phyloP scores from a whole-genome alignment of 2,888 invertebrate genomes.

The Odontocolon sp. region DNA sequence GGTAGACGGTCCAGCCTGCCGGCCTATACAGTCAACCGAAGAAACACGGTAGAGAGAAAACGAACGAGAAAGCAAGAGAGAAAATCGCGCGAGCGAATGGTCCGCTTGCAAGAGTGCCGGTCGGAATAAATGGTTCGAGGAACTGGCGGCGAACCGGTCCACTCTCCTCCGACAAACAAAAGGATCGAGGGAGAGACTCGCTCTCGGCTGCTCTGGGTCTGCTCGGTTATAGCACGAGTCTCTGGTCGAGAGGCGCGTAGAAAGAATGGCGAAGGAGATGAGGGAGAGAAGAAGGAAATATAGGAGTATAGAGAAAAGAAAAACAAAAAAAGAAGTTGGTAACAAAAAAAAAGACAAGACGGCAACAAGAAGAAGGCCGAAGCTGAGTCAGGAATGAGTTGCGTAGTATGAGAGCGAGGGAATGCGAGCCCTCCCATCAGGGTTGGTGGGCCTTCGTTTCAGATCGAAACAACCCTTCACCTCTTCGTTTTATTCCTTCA shows the following conservation, averaged over 20 bases:
- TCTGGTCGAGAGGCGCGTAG: slow-evolving; percentile 31
- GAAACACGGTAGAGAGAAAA: slow-evolving; percentile 23
- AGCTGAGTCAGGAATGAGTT: slow-evolving; percentile 47
- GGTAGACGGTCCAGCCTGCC: slow-evolving; percentile 44
- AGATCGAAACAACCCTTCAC: too few species aligned
- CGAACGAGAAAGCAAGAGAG: slow-evolving; percentile 28
- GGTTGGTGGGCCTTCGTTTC: too few species aligned
- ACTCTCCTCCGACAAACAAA: slow-evolving; percentile 71
- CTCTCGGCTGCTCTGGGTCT: slow-evolving; percentile 19
- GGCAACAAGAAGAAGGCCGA: neutral
- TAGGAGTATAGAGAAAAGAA: slow-evolving; percentile 10
- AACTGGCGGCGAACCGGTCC: slow-evolving; percentile 73
- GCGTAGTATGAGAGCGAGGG: slow-evolving; percentile 21
- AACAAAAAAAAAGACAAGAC: neutral
- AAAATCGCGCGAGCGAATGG: slow-evolving; percentile 32
- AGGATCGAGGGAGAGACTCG: slow-evolving; percentile 63
- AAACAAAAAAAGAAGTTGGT: slow-evolving; percentile 25
- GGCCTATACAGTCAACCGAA: neutral
- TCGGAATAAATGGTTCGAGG: slow-evolving; percentile 77
- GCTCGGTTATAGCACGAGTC: slow-evolving; percentile 30
- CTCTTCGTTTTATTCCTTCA: neutral
- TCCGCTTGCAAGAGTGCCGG: slow-evolving; percentile 53
- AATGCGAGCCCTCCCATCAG: slow-evolving; percentile 49
- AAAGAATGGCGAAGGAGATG: slow-evolving; percentile 46
- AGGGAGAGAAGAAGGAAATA: slow-evolving; percentile 10